A percentile compares a stretch with the other conserved stretches of the same genome.
phyloP scores from a whole-genome alignment of 2,113 vertebrate species.

The Irena cyanogastra region DNA sequence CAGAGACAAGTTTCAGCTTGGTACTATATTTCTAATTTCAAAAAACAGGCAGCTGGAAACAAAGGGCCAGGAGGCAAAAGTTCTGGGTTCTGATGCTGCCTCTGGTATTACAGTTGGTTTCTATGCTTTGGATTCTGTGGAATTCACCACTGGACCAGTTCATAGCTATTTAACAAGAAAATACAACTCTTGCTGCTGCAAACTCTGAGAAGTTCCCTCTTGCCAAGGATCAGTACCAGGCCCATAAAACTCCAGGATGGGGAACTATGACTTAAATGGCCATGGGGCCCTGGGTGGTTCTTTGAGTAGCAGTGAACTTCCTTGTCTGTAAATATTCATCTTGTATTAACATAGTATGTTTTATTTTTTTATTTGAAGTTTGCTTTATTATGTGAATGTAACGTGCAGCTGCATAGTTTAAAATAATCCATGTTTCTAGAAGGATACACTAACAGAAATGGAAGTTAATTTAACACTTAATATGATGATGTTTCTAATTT shows the following conservation, averaged over 20 bases:
- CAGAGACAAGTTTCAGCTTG: not conserved
- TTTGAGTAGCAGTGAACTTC: not conserved
- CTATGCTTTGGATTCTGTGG: not conserved
- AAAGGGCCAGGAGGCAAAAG: not conserved
- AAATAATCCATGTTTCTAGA: not conserved
- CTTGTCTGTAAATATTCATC: not conserved
- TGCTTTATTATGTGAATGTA: not conserved
- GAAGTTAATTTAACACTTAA: conserved; percentile 43
- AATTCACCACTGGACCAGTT: not conserved
- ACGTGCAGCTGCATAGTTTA: not conserved
- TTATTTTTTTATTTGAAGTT: conserved; percentile 19
- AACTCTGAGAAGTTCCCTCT: not conserved
- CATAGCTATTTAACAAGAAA: not conserved
- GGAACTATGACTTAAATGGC: not conserved
- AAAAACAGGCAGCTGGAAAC: not conserved
- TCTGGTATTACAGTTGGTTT: not conserved
- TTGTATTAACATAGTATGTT: conserved; percentile 23
- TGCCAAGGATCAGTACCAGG: not conserved
- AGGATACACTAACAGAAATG: not conserved
- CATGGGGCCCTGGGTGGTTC: not conserved
- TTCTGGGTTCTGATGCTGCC: not conserved
- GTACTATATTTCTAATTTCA: not conserved
- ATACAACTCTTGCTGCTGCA: not conserved
- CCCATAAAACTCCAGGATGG: not conserved
- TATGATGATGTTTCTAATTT: conserved; percentile 19